phyloP scores from a whole-genome alignment of 2,797 vertebrate genomes.

The Spinibarbus caldwelli region DNA sequence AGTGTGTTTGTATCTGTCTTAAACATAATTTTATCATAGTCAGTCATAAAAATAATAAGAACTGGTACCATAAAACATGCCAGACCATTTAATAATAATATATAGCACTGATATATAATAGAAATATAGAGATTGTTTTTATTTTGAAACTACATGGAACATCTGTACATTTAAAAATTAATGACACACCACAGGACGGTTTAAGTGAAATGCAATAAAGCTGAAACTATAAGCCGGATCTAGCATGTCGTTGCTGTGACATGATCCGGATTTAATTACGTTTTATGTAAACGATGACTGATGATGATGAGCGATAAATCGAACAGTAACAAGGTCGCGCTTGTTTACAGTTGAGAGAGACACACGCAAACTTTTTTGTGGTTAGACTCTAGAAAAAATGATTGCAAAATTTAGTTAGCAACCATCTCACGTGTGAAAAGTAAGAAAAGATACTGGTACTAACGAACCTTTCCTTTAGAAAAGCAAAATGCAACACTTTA shows the following conservation, averaged over 20 bases:
- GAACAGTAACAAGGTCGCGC: neutral
- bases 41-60: neutral
- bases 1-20: neutral
- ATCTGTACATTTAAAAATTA: neutral
- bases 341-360: neutral
- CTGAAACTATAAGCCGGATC: neutral
- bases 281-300: neutral
- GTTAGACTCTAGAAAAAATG: neutral
- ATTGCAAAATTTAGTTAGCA: neutral
- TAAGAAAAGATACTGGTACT: neutral
- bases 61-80: neutral
- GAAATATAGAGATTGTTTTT: neutral
- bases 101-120: neutral
- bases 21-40: neutral
- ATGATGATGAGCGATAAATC: slow-evolving; percentile 8
- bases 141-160: neutral
- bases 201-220: neutral
- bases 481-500: neutral
- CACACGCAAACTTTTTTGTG: neutral
- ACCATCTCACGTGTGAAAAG: neutral
- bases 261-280: neutral
- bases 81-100: neutral
- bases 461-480: neutral
- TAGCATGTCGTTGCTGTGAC: neutral
- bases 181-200: neutral